Evolutionary conservation across 2,113 vertebrate genomes (phyloP), one percentile per base, ranked within the genome.

Genomic region (Charina bottae): DNA sequence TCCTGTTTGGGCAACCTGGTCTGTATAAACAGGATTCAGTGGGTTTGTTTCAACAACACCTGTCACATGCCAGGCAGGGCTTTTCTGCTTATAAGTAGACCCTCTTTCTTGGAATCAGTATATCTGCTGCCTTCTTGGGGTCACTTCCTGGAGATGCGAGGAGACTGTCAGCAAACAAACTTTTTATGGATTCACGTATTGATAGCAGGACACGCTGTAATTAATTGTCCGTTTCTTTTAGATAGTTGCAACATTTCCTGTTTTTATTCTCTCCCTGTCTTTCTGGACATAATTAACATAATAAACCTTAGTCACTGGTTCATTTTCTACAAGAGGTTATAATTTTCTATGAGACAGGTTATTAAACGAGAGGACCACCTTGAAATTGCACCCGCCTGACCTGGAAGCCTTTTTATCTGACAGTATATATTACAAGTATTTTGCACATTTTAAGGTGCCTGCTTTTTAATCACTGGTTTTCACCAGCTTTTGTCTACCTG

Each of bases 1-100:
- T 97, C 95, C 94, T 96, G 92, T 95, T 95, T 94, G 9, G 62
- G 89, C 90, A 84, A 85, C 78, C 93, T 0, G 0, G 58, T 91
- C 60, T 83, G 9, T 83, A 6, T 56, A 85, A 95, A 46, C 89
- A 90, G 68, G 87, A 15, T 17, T 64, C 0, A 0, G 49, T 93
- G 86, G 37, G 60, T 95, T 93, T 95, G 68, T 95, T 94, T 89
- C 24, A 46, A 60, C 24, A 46, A 60, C 88, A 86, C 46, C 83
- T 93, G 88, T 94, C 91, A 95, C 93, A 93, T 3, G 60, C 1
- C 28, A 68, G 92, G 86, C 9, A 62, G 91, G 72, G 46, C 1
- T 0, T 87, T 94, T 89, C 95, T 93, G 72, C 93, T 95, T 94
- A 91, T 90, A 86, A 90, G 19, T 23, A 89, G 46, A 2, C n/a